Base-by-base conservation (phyloP, 2,797 vertebrate genomes). In the Craterocephalus amniculus region DNA sequence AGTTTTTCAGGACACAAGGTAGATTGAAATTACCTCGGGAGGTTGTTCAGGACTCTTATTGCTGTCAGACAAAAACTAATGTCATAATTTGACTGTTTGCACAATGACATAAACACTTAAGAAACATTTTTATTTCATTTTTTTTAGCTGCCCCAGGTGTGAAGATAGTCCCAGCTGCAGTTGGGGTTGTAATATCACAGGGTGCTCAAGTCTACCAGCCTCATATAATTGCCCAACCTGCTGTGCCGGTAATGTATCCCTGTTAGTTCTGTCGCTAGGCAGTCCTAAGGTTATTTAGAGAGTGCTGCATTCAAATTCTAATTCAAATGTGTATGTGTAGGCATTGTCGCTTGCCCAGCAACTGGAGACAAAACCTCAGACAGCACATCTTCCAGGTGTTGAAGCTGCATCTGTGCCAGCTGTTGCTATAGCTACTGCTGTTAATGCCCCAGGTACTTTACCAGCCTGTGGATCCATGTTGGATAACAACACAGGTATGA, bases 191-290 rank as follows among this genome's bases (percentile, higher is more conserved):
- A 3, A 96, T 99, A 40, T 96, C 96, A 71, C 97, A 97, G 88
- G 94, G 91, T 71, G 94, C 97, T 27, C 97, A 98, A 76, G 94
- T 97, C 34, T 99, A 98, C 90, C 97, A 97, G 45, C 95, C 96
- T 13, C 95, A 95, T 67, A 89, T 95, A 27, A 87, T 94, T 48
- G 68, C 83, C 18, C 94, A 95, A 61, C 87, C 93, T 67, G 86
- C 90, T 58, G 68, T 91, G 58, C 94, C 92, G 88, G 95, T 95
- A 83, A 84, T 2, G 0, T 12, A 49, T 0, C 0, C 13, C 40
- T 40, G 2, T 38, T 32, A 9, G 18, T 57, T 60, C 3, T 71
- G 11, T 35, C 31, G 35, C 20, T 54, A n/a, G 6, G 6, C 29
- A 31, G 29, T 31, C 29, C 29, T 31, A 31, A 31, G 29, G 29